These are phyloP conservation scores for Chelonus formosanus DNA, from an alignment of 2,888 invertebrate genomes.

Conservation along the genomic window DNA sequence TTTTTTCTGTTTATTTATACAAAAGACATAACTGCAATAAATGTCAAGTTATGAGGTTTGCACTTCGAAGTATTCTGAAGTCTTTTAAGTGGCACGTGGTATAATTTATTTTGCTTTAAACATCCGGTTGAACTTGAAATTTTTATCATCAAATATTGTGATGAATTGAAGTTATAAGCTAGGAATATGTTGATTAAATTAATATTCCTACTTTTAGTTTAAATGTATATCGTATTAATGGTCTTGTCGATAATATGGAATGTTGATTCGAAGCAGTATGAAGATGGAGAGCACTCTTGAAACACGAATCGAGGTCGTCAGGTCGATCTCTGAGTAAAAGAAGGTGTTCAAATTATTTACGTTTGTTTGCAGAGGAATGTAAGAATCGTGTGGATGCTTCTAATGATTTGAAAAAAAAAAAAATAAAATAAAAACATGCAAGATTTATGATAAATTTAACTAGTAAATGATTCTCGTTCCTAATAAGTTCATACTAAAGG, in stretches of 20 bases:
- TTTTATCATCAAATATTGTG: too few relatives aligned
- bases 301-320: conserved; percentile 37
- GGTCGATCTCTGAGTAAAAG: conserved; percentile 38
- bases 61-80: conserved; percentile 24
- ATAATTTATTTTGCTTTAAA: conserved; percentile 16
- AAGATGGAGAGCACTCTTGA: conserved; percentile 27
- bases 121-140: conserved; percentile 3
- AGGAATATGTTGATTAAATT: too few relatives aligned
- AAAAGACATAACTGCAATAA: neutral
- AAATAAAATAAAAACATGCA: conserved; percentile 11
- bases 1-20: neutral
- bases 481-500: too few relatives aligned
- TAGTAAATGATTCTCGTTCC: too few relatives aligned
- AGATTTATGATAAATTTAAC: too few relatives aligned
- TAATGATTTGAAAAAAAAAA: neutral
- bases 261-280: neutral
- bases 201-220: too few relatives aligned
- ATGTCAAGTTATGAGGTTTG: neutral
- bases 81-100: conserved; percentile 25
- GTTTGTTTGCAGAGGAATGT: conserved; percentile 19
- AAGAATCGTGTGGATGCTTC: conserved; percentile 14
- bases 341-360: conserved; percentile 23
- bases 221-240: neutral
- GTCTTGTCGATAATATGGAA: neutral
- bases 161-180: too few relatives aligned